phyloP scores from a whole-genome alignment of 1,140 invertebrate genomes.

The Drosophila carrolli region DNA sequence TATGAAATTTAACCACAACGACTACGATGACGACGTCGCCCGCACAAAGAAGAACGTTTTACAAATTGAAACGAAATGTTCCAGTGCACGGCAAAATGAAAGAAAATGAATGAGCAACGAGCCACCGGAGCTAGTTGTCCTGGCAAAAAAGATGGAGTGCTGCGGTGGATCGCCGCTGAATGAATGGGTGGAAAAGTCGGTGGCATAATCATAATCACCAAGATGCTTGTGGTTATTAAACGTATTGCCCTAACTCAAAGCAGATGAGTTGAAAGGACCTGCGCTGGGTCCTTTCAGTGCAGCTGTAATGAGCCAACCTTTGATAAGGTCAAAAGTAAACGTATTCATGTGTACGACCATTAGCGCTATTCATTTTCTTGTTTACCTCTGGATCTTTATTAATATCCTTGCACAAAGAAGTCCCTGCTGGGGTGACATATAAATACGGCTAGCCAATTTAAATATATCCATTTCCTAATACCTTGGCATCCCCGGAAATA shows the following conservation, averaged over 20 bases:
- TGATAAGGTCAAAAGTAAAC: conserved; percentile 6
- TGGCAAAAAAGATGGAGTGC: background rate
- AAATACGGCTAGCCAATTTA: background rate
- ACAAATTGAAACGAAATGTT: conserved; percentile 75
- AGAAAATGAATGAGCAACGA: conserved; percentile 55
- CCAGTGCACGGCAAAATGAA: conserved; percentile 35
- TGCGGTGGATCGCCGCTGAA: background rate
- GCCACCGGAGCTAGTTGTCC: background rate
- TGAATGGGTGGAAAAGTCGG: background rate
- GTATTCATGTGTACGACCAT: background rate
- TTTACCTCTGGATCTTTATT: background rate
- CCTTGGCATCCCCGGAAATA: background rate
- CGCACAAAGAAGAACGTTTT: conserved; percentile 58
- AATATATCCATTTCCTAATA: background rate
- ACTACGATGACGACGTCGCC: conserved; percentile 5
- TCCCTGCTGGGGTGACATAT: background rate
- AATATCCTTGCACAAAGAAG: background rate
- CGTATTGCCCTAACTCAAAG: conserved; percentile 1
- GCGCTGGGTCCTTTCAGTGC: conserved; percentile 1
- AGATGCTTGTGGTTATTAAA: conserved; percentile 8
- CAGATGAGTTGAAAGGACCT: conserved; percentile 5
- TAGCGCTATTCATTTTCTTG: background rate
- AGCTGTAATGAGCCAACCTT: conserved; percentile 2
- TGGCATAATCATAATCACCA: conserved; percentile 14
- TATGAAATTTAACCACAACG: conserved; percentile 57